Base-by-base conservation (phyloP, 2,797 vertebrate genomes). In the Yasuhikotakia modesta region DNA sequence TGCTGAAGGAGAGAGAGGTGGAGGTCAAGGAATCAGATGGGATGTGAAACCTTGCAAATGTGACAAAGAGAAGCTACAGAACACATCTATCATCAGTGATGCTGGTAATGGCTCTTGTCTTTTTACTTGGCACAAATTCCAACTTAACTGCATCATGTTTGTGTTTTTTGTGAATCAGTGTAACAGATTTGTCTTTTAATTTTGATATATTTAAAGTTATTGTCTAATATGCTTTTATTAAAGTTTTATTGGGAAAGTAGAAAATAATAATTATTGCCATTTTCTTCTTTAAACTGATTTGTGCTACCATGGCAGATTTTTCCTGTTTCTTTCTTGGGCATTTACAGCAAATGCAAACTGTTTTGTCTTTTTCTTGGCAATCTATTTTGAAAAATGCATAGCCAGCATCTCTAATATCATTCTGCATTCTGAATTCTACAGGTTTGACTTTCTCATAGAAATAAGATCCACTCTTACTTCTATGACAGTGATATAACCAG, bases 1-100 rank as follows among this genome's bases (percentile, higher is more conserved):
- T 63, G 16, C 69, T 0, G 89, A 87, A 16, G 76, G 79, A 48
- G 88, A 88, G 68, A 70, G 21, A 27, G 87, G 88, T 30, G 83
- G 82, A 19, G 72, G 65, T 24, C 55, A 64, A 3, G 50, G n/a
- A 13, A 0, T 35, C 39, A 76, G 32, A 48, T 52, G 30, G 32
- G 71, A 79, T 58, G 7, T 39, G 16, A 72, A 80, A 53, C 10
- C 32, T 10, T 85, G 84, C n/a, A 2, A 21, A 11, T 83, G 82
- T 57, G 30, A 70, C 2, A 80, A 39, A 76, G 45, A 16, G 22
- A 72, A 66, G 10, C 50, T 57, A 27, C 16, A 76, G 35, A 73
- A 66, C 55, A 5, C 6, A 32, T 22, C 50, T 46, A 0, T 30
- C 27, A 65, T 52, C 65, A 10, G 27, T 24, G 14, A 69, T n/a